Evolutionary conservation across 2,888 invertebrate genomes (phyloP).

Genomic region (Pheosia gnoma): DNA sequence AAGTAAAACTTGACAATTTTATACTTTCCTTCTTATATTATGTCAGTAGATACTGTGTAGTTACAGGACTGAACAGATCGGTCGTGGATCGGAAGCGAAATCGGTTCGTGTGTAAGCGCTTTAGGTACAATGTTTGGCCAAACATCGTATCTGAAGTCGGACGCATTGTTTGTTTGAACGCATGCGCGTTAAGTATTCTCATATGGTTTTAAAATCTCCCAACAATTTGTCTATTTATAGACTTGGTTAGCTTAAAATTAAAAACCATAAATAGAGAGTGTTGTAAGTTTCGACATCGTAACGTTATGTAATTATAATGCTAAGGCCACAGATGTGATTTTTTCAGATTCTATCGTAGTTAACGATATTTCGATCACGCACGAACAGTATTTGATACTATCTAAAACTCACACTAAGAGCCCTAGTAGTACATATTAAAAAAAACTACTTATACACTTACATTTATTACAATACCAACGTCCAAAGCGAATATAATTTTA

Average conservation of each 20-base stretch:
- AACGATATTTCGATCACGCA: too few relatives aligned
- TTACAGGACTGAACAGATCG: neutral
- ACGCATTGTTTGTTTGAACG: slow-evolving; percentile 9
- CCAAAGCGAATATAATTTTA: slow-evolving; percentile 39
- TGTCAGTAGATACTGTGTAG: too few relatives aligned
- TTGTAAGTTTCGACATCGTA: neutral
- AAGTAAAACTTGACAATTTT: too few relatives aligned
- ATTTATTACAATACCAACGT: slow-evolving; percentile 26
- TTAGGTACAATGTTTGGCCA: neutral
- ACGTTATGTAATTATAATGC: too few relatives aligned
- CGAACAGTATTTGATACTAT: too few relatives aligned
- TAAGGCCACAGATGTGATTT: too few relatives aligned
- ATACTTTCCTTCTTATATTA: too few relatives aligned
- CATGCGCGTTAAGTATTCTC: slow-evolving; percentile 17
- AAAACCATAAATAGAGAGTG: neutral
- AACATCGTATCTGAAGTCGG: neutral
- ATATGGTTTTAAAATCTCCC: slow-evolving; percentile 19
- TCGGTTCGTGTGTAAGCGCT: neutral
- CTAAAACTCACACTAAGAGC: too few relatives aligned
- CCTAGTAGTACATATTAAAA: too few relatives aligned
- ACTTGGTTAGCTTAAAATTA: neutral
- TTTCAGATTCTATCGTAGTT: too few relatives aligned
- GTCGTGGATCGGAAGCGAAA: neutral
- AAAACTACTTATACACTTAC: too few relatives aligned
- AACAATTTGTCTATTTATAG: slow-evolving; percentile 21